Base-by-base conservation (phyloP, 2,888 invertebrate genomes). In the Apocheima hispidaria region DNA sequence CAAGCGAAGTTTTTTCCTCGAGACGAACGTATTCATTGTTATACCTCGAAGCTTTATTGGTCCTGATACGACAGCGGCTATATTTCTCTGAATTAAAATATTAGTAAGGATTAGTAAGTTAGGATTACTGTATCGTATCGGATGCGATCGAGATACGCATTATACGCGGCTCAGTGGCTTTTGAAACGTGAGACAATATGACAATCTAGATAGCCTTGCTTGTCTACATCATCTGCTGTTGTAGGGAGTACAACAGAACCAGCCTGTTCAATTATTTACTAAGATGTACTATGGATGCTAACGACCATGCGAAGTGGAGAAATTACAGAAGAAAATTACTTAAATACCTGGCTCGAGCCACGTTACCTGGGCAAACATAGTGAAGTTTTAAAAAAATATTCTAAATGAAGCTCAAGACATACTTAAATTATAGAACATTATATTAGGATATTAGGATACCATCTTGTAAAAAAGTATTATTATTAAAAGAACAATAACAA, bases 121-220 rank as follows among this genome's bases (percentile, higher is more conserved):
- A 1, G 40, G 28, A 30, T 30, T 38, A 30, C 40, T 51, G 51
- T 51, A 51, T 51, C 40, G 26, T 30, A 38, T 20, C 51, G 21
- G 48, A 60, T 54, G 54, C 18, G 41, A 50, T 49, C 35, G 36
- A 28, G 50, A 21, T 20, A 10, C 35, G 30, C 28, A 60, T 54
- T 60, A 60, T 68, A 70, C 62, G 36, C 51, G 36, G 36, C 36
- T 40, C 46, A 63, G 51, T 38, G 65, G 60, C 21, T 48, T 61
- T 52, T 59, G 57, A 55, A 36, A 64, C 69, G 65, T 69, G 55
- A 64, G 68, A 71, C 71, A 69, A 71, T 71, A 68, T 44, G 53
- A 53, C 46, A 20, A 54, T 50, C 41, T 43, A 48, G 38, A 52
- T 53, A 46, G 38, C 21, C 21, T 43, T 38, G n/a, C 38, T 10